A percentile compares a stretch with the other conserved stretches of the same genome.
These are phyloP conservation scores for Podarcis cretensis DNA, from an alignment of 2,113 vertebrate genomes.

Conservation along the genomic window DNA sequence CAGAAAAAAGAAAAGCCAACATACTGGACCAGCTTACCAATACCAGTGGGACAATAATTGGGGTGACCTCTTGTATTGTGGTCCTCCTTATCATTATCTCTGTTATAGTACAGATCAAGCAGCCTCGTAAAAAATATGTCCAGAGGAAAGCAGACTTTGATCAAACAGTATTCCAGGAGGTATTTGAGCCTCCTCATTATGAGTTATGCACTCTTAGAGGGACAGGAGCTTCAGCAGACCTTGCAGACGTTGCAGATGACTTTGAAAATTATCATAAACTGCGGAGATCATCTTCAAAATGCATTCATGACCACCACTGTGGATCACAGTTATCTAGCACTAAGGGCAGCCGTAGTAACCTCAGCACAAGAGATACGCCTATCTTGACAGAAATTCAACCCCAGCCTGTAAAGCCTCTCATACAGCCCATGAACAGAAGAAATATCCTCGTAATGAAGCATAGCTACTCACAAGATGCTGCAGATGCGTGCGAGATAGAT, in stretches of 20 bases:
- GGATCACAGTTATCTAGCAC: slow-evolving; percentile 90
- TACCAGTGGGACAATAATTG: slow-evolving; percentile 96
- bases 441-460: slow-evolving; percentile 99
- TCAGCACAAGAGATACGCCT: slow-evolving; percentile 89
- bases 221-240: slow-evolving; percentile 85
- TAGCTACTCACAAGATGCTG: slow-evolving; percentile 95
- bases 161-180: slow-evolving; percentile 98
- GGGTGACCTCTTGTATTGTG: slow-evolving; percentile 95
- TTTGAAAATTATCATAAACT: slow-evolving; percentile 96
- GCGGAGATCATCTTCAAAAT: slow-evolving; percentile 93
- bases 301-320: slow-evolving; percentile 97
- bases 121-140: slow-evolving; percentile 97
- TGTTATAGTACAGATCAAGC: slow-evolving; percentile 96
- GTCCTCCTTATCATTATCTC: slow-evolving; percentile 94
- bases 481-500: slow-evolving; percentile 91
- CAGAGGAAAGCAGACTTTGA: slow-evolving; percentile 94
- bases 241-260: slow-evolving; percentile 93
- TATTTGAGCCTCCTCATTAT: slow-evolving; percentile 96
- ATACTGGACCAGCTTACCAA: slow-evolving; percentile 97
- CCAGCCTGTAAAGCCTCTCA: slow-evolving; percentile 87
- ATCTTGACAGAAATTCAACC: slow-evolving; percentile 89
- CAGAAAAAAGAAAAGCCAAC: slow-evolving; percentile 95
- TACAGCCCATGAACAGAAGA: slow-evolving; percentile 88
- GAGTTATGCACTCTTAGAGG: slow-evolving; percentile 95
- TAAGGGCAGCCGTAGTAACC: slow-evolving; percentile 92